phyloP scores from a whole-genome alignment of 2,113 vertebrate genomes.

The Hemibagrus wyckioides region DNA sequence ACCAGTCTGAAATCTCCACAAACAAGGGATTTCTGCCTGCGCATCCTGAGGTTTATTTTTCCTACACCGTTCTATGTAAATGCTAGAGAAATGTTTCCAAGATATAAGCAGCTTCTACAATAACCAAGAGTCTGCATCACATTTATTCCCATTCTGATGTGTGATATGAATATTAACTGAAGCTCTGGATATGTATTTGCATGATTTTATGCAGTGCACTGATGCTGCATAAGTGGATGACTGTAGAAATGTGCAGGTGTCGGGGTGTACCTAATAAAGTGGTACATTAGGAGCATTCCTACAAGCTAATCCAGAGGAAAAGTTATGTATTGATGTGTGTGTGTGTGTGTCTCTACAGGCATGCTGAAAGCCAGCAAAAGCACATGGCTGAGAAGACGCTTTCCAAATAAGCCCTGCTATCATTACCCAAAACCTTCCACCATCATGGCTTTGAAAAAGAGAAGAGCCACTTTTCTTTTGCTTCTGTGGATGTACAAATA shows the following conservation, averaged over 20 bases:
- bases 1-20: not conserved
- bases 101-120: not conserved
- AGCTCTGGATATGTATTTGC: not conserved
- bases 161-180: not conserved
- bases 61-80: not conserved
- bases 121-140: not conserved
- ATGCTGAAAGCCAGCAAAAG: conserved; percentile 98
- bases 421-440: conserved; percentile 42
- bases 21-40: not conserved
- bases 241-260: not conserved
- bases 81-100: not conserved
- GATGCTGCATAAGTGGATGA: not conserved
- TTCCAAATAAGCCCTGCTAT: conserved; percentile 80
- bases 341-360: conserved; percentile 71
- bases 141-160: not conserved
- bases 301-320: not conserved
- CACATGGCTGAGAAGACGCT: conserved; percentile 97
- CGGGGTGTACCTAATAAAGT: not conserved
- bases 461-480: conserved; percentile 73
- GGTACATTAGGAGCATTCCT: not conserved
- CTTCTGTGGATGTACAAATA: conserved; percentile 82
- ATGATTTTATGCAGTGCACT: not conserved
- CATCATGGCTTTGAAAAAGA: conserved; percentile 61
- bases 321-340: conserved; percentile 4
- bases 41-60: not conserved